phyloP scores from a whole-genome alignment of 2,797 vertebrate genomes.

The Crax fasciolata region DNA sequence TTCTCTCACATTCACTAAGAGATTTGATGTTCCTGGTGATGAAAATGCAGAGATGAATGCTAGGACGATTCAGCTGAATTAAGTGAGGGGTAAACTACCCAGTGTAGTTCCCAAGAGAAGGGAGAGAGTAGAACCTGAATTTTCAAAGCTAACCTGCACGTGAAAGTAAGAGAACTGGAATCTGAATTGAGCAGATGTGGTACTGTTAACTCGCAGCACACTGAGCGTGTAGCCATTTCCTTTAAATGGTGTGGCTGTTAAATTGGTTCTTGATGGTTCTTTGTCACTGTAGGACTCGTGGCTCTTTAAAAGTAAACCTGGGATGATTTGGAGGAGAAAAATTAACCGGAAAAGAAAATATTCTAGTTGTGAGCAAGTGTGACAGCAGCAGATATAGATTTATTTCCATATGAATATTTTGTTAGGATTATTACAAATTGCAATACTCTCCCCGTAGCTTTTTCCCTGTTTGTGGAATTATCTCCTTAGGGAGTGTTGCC shows the following conservation, averaged over 20 bases:
- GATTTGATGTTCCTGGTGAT: slow-evolving; percentile 93
- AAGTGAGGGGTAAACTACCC: slow-evolving; percentile 36
- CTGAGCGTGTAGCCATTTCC: not conserved
- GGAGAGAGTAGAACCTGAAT: not conserved
- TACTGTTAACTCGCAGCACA: not conserved
- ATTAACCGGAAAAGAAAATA: not conserved
- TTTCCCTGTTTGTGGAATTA: not conserved
- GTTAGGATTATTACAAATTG: not conserved
- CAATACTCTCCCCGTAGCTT: not conserved
- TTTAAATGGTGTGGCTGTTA: not conserved
- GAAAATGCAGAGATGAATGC: slow-evolving; percentile 94
- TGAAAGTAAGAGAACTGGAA: not conserved
- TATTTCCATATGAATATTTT: not conserved
- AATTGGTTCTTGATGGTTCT: not conserved
- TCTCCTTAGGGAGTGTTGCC: not conserved
- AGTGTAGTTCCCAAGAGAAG: not conserved
- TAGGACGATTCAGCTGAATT: slow-evolving; percentile 95
- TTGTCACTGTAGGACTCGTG: not conserved
- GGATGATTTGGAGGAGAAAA: not conserved
- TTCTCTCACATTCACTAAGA: slow-evolving; percentile 95
- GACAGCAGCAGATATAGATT: not conserved
- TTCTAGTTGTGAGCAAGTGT: not conserved
- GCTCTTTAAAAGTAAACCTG: not conserved
- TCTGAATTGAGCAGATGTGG: not conserved
- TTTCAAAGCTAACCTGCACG: not conserved